Percentiles rank a stretch among this genome's conserved stretches.
Conservation (phyloP, 2,797 vertebrate genomes). For the Gambelia wislizenii region DNA sequence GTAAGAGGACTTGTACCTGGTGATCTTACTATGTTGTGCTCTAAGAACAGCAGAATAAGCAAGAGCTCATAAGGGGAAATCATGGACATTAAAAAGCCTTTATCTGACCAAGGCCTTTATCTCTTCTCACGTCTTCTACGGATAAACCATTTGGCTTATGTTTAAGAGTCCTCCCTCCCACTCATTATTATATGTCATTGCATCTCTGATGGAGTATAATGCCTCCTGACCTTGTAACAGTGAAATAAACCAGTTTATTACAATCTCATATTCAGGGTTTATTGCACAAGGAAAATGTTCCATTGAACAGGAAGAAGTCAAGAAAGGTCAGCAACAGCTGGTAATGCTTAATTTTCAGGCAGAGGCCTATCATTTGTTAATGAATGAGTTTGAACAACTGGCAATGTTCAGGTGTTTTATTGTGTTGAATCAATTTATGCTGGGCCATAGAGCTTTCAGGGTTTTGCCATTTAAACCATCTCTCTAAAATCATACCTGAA, state of each 20-base stretch:
- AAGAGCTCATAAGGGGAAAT: not conserved
- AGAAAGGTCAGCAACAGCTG: not conserved
- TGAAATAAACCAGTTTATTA: not conserved
- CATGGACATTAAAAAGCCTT: not conserved
- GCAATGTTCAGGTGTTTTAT: not conserved
- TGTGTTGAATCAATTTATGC: conserved; percentile 3
- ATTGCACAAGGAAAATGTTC: not conserved
- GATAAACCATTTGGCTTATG: not conserved
- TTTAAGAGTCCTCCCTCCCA: not conserved
- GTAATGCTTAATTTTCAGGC: conserved; percentile 31
- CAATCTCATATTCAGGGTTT: conserved; percentile 5
- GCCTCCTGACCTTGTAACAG: not conserved
- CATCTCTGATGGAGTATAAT: not conserved
- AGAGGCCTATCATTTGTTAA: not conserved
- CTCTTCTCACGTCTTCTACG: not conserved
- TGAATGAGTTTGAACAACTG: conserved; percentile 32
- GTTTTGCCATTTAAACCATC: conserved; percentile 25
- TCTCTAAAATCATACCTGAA: conserved; percentile 50
- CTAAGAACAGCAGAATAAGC: not conserved
- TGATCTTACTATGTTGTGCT: not conserved
- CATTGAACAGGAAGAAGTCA: conserved; percentile 26
- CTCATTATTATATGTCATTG: not conserved
- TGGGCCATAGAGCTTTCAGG: not conserved
- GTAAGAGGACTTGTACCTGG: not conserved
- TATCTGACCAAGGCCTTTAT: not conserved